Percentiles rank a stretch among this genome's conserved stretches.
Evolutionary conservation across 35 echinoderm and acorn worm species (phyloP).

Genomic region (Ophiothrix spiculata): DNA sequence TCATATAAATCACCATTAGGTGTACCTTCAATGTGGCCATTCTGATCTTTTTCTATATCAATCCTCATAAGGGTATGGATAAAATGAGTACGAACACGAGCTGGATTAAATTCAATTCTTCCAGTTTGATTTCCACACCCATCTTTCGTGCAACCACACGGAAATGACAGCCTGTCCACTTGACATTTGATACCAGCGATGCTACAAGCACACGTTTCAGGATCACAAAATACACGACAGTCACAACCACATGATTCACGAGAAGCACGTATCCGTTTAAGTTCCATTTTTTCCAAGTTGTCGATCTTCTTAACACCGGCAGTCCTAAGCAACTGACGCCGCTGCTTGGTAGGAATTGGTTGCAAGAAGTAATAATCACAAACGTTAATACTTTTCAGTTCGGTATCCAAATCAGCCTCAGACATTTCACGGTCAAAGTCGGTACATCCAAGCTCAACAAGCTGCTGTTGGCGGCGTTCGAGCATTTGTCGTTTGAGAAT

Average conservation of each 20-base stretch:
- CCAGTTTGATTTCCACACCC: conserved; percentile 70
- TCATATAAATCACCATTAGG: not conserved
- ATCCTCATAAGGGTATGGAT: conserved; percentile 81
- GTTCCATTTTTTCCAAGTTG: conserved; percentile 84
- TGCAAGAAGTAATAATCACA: conserved; percentile 96
- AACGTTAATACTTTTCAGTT: conserved; percentile 76
- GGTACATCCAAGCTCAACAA: conserved; percentile 32
- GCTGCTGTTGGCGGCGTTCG: conserved; percentile 63
- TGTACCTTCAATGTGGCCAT: not conserved
- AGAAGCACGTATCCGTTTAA: conserved; percentile 84
- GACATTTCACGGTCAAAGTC: conserved; percentile 43
- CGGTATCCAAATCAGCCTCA: conserved; percentile 74
- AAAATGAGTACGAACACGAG: conserved; percentile 85
- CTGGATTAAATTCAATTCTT: conserved; percentile 94
- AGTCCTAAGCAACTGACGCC: conserved; percentile 57
- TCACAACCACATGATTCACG: conserved; percentile 93
- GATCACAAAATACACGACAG: conserved; percentile 74
- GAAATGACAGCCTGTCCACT: conserved; percentile 90
- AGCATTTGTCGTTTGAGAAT: conserved; percentile 70
- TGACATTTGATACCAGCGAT: conserved; percentile 95
- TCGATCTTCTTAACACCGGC: conserved; percentile 93
- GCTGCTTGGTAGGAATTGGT: conserved; percentile 88
- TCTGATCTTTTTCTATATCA: conserved; percentile 70
- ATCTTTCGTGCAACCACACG: conserved; percentile 91
- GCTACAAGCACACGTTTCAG: conserved; percentile 80